Evolutionary conservation across 2,113 vertebrate species (phyloP).

Genomic region (Sorex fumeus): DNA sequence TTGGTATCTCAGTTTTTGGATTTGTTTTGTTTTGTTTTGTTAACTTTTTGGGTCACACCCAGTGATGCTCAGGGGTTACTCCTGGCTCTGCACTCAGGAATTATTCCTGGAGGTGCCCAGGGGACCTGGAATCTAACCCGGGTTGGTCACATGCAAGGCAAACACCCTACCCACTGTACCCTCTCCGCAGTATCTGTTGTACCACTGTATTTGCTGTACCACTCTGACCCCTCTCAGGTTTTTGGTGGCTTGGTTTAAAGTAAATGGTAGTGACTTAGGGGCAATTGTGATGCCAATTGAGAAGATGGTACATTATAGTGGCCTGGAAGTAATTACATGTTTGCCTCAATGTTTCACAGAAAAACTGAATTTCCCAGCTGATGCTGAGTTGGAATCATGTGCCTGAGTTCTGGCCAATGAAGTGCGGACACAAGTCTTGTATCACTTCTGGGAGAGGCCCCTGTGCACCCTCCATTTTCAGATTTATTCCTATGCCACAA

Average conservation of each 20-base stretch:
- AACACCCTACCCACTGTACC: too few relatives aligned
- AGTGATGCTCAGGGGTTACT: too few relatives aligned
- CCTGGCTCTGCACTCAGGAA: too few relatives aligned
- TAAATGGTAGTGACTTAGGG: neutral
- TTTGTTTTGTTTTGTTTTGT: too few relatives aligned
- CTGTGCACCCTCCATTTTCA: neutral
- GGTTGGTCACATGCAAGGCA: too few relatives aligned
- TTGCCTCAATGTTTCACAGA: neutral
- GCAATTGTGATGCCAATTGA: neutral
- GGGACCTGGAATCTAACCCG: too few relatives aligned
- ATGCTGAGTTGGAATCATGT: neutral
- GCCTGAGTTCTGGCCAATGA: conserved; percentile 19
- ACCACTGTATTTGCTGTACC: too few relatives aligned
- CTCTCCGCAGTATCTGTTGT: too few relatives aligned
- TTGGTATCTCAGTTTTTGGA: neutral
- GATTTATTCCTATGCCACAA: neutral
- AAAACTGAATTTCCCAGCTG: conserved; percentile 13
- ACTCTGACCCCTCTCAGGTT: neutral
- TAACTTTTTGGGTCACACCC: too few relatives aligned
- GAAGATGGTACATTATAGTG: neutral
- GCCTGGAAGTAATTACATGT: neutral
- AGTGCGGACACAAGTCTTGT: neutral
- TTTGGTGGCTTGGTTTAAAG: conserved; percentile 17
- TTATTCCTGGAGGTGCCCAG: too few relatives aligned
- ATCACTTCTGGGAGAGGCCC: neutral